These are phyloP conservation scores for Enteromius argenteus DNA, from an alignment of 2,797 vertebrate genomes.

Conservation along the genomic window DNA sequence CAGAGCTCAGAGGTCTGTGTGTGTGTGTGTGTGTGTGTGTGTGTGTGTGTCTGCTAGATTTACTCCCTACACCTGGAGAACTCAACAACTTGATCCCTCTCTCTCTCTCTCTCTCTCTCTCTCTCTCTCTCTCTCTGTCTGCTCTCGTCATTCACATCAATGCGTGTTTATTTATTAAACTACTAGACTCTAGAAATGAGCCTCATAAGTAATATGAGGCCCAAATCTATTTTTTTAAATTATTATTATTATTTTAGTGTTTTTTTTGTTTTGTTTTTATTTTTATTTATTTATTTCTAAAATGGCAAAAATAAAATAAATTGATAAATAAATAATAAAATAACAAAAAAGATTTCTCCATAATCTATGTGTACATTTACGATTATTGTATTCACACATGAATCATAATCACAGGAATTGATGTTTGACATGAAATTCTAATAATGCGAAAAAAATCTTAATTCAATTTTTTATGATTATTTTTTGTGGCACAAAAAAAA, in stretches of 20 bases:
- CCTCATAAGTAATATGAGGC: not conserved
- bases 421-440: too few relatives aligned
- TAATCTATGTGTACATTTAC: too few relatives aligned
- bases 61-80: slow-evolving; percentile 76
- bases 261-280: not conserved
- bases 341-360: too few relatives aligned
- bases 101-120: slow-evolving; percentile 16
- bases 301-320: too few relatives aligned
- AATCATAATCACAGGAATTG: too few relatives aligned
- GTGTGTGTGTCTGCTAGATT: slow-evolving; percentile 71
- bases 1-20: slow-evolving; percentile 69
- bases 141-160: slow-evolving; percentile 16
- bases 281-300: too few relatives aligned
- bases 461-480: too few relatives aligned
- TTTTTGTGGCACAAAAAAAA: too few relatives aligned
- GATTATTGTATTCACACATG: too few relatives aligned
- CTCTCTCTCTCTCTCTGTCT: not conserved
- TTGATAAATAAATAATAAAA: too few relatives aligned
- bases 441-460: too few relatives aligned
- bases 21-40: not conserved
- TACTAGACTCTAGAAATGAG: not conserved
- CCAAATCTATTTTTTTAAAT: not conserved
- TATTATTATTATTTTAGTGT: too few relatives aligned
- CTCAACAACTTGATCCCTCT: slow-evolving; percentile 56
- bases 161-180: not conserved